Conservation (phyloP, 2,888 invertebrate species). For the Apoda limacodes region DNA sequence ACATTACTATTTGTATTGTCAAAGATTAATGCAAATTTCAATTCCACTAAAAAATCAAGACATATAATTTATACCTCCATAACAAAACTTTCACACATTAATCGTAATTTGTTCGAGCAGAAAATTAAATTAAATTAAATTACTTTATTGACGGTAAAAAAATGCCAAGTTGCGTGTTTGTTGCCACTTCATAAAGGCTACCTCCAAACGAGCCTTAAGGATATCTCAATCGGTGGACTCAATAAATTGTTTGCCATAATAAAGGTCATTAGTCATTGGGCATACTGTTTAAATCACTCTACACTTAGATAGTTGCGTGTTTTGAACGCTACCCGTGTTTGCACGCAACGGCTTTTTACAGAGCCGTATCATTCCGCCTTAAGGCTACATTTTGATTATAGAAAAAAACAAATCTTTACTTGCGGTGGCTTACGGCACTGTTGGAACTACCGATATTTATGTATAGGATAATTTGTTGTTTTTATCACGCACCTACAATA, state of each 20-base stretch:
- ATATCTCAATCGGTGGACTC: slow-evolving; percentile 54
- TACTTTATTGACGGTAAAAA: slow-evolving; percentile 21
- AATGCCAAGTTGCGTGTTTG: slow-evolving; percentile 39
- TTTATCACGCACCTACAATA: no score
- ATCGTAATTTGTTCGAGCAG: slow-evolving; percentile 35
- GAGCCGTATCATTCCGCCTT: neutral
- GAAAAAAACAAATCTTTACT: slow-evolving; percentile 12
- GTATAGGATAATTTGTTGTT: no score
- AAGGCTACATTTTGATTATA: neutral
- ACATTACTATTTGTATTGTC: no score
- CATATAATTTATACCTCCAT: no score
- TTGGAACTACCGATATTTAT: no score
- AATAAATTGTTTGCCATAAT: slow-evolving; percentile 62
- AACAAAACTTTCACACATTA: slow-evolving; percentile 35
- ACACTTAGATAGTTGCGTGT: slow-evolving; percentile 42
- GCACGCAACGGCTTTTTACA: no score
- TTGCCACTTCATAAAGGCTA: slow-evolving; percentile 47
- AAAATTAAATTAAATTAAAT: slow-evolving; percentile 32
- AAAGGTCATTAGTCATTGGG: slow-evolving; percentile 61
- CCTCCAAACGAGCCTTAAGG: slow-evolving; percentile 37
- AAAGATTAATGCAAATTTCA: no score
- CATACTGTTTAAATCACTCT: slow-evolving; percentile 49
- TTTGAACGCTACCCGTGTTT: slow-evolving; percentile 47
- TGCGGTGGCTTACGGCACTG: no score
- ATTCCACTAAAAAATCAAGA: no score